Conservation (phyloP, 2,113 vertebrate species). For the Elaphurus davidianus region DNA sequence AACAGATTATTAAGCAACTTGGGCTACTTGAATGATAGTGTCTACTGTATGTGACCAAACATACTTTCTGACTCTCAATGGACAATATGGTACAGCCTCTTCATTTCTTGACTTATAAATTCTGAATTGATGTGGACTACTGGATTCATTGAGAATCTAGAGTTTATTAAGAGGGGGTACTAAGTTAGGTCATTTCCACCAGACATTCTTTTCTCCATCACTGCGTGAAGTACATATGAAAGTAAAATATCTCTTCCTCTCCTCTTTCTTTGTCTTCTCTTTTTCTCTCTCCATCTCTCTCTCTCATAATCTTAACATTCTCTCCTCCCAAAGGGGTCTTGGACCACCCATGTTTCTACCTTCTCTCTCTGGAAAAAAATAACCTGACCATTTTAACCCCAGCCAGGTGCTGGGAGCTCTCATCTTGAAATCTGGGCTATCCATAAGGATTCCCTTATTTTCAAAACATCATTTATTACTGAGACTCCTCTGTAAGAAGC, state of each 20-base stretch:
- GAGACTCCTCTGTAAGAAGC: not conserved
- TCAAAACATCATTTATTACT: not conserved
- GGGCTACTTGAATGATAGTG: not conserved
- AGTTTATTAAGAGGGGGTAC: not conserved
- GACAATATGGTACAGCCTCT: not conserved
- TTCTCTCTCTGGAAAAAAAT: not conserved
- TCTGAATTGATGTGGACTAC: not conserved
- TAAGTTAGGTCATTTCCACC: not conserved
- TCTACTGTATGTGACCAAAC: not conserved
- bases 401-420: no score
- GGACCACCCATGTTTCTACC: rapidly evolving
- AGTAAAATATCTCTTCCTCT: not conserved
- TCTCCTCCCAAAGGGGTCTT: not conserved
- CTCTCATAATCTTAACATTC: not conserved
- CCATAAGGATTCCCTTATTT: not conserved
- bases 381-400: not conserved
- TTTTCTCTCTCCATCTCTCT: rapidly evolving
- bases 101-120: not conserved
- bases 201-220: not conserved
- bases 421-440: not conserved
- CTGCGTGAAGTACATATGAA: not conserved
- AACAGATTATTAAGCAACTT: not conserved
- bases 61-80: not conserved
- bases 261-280: rapidly evolving
- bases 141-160: not conserved